Base-by-base conservation (phyloP, 2,888 invertebrate species). In the Agrotis ipsilon region DNA sequence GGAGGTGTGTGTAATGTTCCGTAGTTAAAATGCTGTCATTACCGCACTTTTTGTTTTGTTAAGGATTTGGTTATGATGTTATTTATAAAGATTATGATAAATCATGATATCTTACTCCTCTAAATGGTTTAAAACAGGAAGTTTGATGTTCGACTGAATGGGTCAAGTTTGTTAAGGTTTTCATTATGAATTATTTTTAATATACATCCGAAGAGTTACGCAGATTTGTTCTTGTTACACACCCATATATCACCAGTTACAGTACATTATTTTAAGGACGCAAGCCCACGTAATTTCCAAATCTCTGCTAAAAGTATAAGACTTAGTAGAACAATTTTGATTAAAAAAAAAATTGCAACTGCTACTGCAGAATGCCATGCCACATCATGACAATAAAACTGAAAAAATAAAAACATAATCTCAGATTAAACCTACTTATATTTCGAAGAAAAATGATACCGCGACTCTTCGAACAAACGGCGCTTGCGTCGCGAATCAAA, bases 401-500 rank as follows among this genome's bases (percentile, higher is more conserved):
- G 55, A 6, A 61, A 66, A 58, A 9, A 24, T 39, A 2, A 58
- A 73, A 69, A 69, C 55, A 75, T 76, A 78, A 78, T 81, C 72
- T 66, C 51, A 64, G 75, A 83, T 84, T 72, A 39, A 39, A 39
- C 9, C 39, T 39, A 39, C 39, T 11, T 11, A 84, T 66, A 80
- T 63, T 63, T 69, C 70, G 71, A 58, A 79, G 57, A 77, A 75
- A 82, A 78, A 68, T 72, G 55, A 65, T 82, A 78, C 66, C 68
- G 63, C 60, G 58, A 75, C 57, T 55, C 66, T 63, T 86, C 87
- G 91, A 88, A 89, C 89, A 89, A 91, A 88, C 88, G 75, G 81
- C 91, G 91, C 88, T 84, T 88, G 90, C 87, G 88, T 88, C 90
- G 88, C 88, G 89, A 89, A 92, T 92, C 93, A 89, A 92, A 95